Conservation (phyloP, 2,113 vertebrate species). For the Rhabdornis inornatus region DNA sequence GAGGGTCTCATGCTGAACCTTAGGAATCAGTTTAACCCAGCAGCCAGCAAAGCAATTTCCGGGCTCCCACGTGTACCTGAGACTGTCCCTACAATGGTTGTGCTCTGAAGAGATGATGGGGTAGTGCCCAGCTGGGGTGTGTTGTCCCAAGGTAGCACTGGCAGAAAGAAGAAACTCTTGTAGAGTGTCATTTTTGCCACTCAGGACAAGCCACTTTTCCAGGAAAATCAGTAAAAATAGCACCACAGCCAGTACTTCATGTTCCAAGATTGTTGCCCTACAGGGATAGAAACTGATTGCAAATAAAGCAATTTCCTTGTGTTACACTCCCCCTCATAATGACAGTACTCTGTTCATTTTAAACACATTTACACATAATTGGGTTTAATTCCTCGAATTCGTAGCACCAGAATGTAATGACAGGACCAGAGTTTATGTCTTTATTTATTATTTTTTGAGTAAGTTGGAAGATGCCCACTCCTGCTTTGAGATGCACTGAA, state of each 20-base stretch:
- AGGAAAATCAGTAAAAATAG: neutral
- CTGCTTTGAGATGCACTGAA: constrained; percentile 11
- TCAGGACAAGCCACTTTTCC: neutral
- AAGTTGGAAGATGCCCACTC: constrained; percentile 3
- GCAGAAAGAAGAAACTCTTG: neutral
- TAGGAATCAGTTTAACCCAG: neutral
- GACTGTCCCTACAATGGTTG: neutral
- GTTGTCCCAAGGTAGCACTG: neutral
- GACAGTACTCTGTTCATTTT: neutral
- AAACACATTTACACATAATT: neutral
- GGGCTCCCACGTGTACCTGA: neutral
- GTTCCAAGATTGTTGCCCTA: neutral
- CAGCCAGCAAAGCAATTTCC: neutral
- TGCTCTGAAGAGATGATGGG: neutral
- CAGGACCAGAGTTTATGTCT: neutral
- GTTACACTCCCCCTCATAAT: neutral
- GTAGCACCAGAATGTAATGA: neutral
- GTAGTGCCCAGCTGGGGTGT: neutral
- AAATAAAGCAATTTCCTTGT: neutral
- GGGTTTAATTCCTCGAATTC: neutral
- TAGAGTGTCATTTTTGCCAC: neutral
- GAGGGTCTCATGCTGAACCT: neutral
- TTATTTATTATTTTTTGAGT: neutral
- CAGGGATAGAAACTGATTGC: neutral
- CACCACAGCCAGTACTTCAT: neutral